phyloP scores from a whole-genome alignment of 2,797 vertebrate genomes.

The Sphenopsis melanotis region DNA sequence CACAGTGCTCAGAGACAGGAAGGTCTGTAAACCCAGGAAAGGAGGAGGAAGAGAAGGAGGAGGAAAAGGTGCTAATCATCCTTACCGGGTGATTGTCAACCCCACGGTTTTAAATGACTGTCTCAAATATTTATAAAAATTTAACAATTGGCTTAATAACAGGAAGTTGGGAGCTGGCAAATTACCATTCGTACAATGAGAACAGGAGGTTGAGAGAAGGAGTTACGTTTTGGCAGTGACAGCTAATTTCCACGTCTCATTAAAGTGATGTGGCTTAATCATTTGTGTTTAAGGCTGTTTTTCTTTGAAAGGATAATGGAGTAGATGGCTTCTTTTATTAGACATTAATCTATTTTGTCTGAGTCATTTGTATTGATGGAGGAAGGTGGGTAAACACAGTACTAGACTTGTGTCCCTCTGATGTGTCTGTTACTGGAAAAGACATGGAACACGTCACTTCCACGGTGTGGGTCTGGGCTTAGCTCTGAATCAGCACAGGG shows the following conservation, averaged over 20 bases:
- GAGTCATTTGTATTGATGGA: neutral
- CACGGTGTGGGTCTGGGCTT: neutral
- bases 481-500: neutral
- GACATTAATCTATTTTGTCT: neutral
- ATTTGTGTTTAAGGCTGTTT: neutral
- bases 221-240: constrained; percentile 27
- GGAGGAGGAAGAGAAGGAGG: neutral
- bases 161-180: constrained; percentile 19
- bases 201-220: constrained; percentile 12
- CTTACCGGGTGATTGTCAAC: neutral
- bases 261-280: neutral
- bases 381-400: constrained; percentile 19
- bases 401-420: neutral
- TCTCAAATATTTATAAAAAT: constrained; percentile 3
- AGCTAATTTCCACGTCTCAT: constrained; percentile 37
- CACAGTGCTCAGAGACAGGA: neutral
- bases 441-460: neutral
- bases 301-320: neutral
- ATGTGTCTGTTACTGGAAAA: neutral
- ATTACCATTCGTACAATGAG: constrained; percentile 2
- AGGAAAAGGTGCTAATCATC: neutral
- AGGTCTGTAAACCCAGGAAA: neutral
- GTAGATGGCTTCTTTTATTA: neutral
- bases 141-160: constrained; percentile 32
- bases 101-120: neutral